These are phyloP conservation scores for Tribolium castaneum DNA, from an alignment of 1,140 invertebrate genomes.

Conservation along the genomic window DNA sequence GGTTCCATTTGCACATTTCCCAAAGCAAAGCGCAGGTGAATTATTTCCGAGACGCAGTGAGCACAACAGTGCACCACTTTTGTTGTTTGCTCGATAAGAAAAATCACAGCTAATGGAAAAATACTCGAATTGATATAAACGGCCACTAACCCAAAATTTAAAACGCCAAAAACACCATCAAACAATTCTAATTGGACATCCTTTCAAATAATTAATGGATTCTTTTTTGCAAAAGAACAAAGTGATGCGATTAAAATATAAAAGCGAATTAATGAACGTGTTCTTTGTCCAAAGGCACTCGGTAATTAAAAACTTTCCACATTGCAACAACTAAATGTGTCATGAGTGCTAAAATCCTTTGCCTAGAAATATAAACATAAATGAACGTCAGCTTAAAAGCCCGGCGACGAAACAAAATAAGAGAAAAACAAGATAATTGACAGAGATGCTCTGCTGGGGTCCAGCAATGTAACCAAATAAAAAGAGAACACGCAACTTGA, in stretches of 20 bases:
- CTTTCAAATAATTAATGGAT: slow-evolving; percentile 4
- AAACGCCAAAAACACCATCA: not conserved
- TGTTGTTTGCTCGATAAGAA: not conserved
- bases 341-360: not conserved
- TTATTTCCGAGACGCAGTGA: slow-evolving; percentile 18
- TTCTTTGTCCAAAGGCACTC: not conserved
- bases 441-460: not conserved
- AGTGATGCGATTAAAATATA: not conserved
- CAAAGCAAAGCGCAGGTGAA: slow-evolving; percentile 9
- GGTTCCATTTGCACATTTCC: slow-evolving; percentile 24
- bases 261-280: not conserved
- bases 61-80: not conserved
- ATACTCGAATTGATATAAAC: not conserved
- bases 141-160: not conserved
- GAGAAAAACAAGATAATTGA: not conserved
- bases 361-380: slow-evolving; percentile 10
- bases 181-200: slow-evolving; percentile 2
- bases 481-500: not conserved
- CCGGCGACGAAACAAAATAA: not conserved
- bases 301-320: slow-evolving; percentile 15
- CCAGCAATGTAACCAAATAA: not conserved
- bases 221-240: not conserved
- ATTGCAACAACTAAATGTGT: slow-evolving; percentile 5
- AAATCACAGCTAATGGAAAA: slow-evolving; percentile 1
- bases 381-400: slow-evolving; percentile 16